phyloP scores from a whole-genome alignment of 1,140 invertebrate genomes.

The Palaemon carinicauda region DNA sequence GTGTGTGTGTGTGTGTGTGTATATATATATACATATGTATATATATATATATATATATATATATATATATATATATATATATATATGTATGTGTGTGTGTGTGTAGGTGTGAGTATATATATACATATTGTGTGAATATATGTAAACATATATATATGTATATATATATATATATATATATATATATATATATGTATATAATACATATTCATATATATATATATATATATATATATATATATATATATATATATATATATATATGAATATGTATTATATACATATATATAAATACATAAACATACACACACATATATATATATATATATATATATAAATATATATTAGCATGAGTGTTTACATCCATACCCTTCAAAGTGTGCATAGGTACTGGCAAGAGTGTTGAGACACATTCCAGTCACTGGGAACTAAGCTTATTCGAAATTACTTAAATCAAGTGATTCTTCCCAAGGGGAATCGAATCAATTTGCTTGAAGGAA shows the following conservation, averaged over 20 bases:
- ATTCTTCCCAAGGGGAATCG: too few relatives aligned
- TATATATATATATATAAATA: neutral
- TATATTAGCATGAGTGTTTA: too few relatives aligned
- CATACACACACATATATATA: neutral
- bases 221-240: neutral
- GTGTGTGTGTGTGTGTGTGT: too few relatives aligned
- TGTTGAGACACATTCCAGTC: too few relatives aligned
- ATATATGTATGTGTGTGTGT: neutral
- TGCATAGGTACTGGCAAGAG: too few relatives aligned
- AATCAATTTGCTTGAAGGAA: too few relatives aligned
- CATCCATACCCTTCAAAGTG: too few relatives aligned
- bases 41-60: neutral
- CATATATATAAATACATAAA: neutral
- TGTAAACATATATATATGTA: too few relatives aligned
- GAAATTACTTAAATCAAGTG: too few relatives aligned
- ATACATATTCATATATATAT: conserved; percentile 1
- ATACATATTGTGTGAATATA: neutral
- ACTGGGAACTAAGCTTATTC: too few relatives aligned
- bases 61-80: neutral
- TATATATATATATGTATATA: neutral
- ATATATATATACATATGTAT: neutral
- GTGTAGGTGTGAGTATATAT: neutral
- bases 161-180: conserved; percentile 1
- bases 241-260: neutral
- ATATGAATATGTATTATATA: neutral